Percentiles rank a stretch among this genome's conserved stretches.
Evolutionary conservation across 2,888 invertebrate genomes (phyloP).

Genomic region (Drosophila anomalata): DNA sequence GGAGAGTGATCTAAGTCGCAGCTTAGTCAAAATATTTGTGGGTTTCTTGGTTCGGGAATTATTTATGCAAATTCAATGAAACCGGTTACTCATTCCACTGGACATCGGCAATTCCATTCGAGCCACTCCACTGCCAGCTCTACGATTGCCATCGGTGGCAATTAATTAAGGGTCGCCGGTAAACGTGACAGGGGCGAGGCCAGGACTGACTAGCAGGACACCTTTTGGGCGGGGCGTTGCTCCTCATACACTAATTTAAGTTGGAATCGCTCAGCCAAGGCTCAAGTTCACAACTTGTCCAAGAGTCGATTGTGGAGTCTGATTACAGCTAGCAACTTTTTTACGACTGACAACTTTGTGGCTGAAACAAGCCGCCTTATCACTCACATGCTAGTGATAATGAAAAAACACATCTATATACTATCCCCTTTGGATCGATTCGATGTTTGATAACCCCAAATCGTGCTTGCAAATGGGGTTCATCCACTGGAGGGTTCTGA

Average conservation of each 20-base stretch:
- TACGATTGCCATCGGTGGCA: conserved; percentile 49
- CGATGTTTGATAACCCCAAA: conserved; percentile 15
- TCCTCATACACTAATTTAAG: conserved; percentile 4
- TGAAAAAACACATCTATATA: conserved; percentile 10
- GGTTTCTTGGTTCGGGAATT: conserved; percentile 5
- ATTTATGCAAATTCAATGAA: conserved; percentile 23
- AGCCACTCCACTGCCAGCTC: conserved; percentile 14
- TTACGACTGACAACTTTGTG: conserved; percentile 35
- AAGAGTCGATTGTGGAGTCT: conserved; percentile 2
- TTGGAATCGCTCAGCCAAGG: conserved; percentile 7
- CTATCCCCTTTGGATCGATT: not conserved
- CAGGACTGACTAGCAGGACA: conserved; percentile 5
- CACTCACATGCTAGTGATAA: conserved; percentile 47
- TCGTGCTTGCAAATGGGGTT: not conserved
- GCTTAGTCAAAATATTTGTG: conserved; percentile 14
- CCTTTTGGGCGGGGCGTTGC: not conserved
- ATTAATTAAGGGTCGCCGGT: conserved; percentile 68
- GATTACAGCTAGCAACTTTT: conserved; percentile 27
- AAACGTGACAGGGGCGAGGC: conserved; percentile 33
- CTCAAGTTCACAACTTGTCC: conserved; percentile 5
- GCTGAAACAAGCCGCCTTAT: conserved; percentile 40
- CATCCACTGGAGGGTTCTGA: not conserved
- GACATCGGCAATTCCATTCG: conserved; percentile 42
- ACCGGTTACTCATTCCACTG: conserved; percentile 18
- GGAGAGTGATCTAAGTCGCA: conserved; percentile 15